Conservation (phyloP, 2,113 vertebrate genomes). For the Rafetus swinhoei region DNA sequence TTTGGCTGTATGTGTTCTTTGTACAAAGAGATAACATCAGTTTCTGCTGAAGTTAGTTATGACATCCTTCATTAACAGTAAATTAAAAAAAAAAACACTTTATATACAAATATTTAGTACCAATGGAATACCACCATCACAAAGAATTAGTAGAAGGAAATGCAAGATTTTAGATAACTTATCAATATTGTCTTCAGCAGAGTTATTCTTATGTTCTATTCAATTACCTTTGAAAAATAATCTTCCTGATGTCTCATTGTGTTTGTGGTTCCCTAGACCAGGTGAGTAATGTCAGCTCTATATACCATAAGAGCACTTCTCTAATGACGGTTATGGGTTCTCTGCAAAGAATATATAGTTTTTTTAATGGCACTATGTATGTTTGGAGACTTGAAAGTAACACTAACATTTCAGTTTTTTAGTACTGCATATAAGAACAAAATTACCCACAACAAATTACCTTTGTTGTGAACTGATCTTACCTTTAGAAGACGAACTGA, state of each 20-base stretch:
- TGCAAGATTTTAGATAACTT: slow-evolving; percentile 2
- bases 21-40: slow-evolving; percentile 10
- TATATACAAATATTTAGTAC: neutral
- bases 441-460: slow-evolving; percentile 42
- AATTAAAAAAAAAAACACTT: neutral
- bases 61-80: neutral
- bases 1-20: neutral
- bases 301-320: slow-evolving; percentile 5
- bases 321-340: neutral
- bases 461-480: slow-evolving; percentile 5
- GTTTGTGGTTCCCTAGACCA: slow-evolving; percentile 9
- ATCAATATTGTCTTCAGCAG: neutral
- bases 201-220: neutral
- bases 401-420: neutral
- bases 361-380: neutral
- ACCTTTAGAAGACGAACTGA: neutral
- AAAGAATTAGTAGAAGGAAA: neutral
- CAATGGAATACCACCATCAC: neutral
- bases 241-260: neutral
- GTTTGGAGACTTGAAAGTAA: neutral
- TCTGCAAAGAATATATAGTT: neutral
- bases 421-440: neutral
- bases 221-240: neutral
- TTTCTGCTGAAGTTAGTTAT: neutral
- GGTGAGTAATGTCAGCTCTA: neutral